Percentiles rank a stretch among this genome's conserved stretches.
These are phyloP conservation scores for Ctenoplectra terminalis DNA, from an alignment of 1,140 invertebrate genomes.

Conservation along the genomic window DNA sequence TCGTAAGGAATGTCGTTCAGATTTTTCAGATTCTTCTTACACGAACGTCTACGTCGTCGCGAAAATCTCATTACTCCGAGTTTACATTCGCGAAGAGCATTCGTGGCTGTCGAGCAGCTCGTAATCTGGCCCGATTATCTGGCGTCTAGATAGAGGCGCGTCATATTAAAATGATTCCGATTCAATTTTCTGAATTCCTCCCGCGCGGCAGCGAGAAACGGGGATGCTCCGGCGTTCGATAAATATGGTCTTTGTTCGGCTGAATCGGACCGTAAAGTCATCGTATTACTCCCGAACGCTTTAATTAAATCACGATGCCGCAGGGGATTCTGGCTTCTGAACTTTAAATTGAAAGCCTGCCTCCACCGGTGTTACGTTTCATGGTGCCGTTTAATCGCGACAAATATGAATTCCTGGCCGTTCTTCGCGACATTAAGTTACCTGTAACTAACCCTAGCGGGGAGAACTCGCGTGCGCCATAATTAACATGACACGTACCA, in stretches of 20 bases:
- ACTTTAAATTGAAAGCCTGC: conserved; percentile 35
- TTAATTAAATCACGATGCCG: conserved; percentile 55
- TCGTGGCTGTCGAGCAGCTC: background rate
- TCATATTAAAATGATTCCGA: conserved; percentile 35
- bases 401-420: conserved; percentile 35
- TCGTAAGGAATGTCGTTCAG: background rate
- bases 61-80: conserved; percentile 10
- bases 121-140: conserved; percentile 25
- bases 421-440: conserved; percentile 16
- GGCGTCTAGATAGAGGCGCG: background rate
- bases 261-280: conserved; percentile 24
- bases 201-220: background rate
- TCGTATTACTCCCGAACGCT: conserved; percentile 28
- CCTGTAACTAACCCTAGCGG: background rate
- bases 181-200: conserved; percentile 35
- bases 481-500: no score
- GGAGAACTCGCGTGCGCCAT: no score
- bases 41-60: background rate
- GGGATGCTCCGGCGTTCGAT: background rate
- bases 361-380: background rate
- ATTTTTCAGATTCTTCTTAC: background rate
- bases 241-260: conserved; percentile 44
- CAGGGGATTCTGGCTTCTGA: background rate
- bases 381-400: conserved; percentile 27
- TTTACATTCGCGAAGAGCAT: background rate